These are phyloP conservation scores for Lophochroa leadbeateri DNA, from an alignment of 2,113 vertebrate species.

Conservation along the genomic window DNA sequence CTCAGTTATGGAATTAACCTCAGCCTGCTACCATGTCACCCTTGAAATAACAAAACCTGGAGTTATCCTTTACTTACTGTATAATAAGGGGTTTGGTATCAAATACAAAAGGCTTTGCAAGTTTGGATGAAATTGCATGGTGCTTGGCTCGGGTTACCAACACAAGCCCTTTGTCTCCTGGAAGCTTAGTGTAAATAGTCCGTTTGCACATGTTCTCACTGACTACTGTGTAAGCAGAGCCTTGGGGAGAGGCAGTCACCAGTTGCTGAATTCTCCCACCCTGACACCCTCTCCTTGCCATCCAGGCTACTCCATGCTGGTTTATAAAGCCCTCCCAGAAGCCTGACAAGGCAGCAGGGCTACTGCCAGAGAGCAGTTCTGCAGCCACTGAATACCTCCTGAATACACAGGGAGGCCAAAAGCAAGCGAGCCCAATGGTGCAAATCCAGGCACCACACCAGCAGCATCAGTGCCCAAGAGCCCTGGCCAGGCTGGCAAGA, in stretches of 20 bases:
- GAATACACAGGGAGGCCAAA: neutral
- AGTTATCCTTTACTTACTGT: constrained; percentile 85
- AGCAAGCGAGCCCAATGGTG: neutral
- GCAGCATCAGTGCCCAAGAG: neutral
- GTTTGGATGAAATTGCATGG: constrained; percentile 90
- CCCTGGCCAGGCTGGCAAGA: neutral
- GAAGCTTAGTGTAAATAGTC: constrained; percentile 86
- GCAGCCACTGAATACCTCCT: neutral
- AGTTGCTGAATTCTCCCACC: neutral
- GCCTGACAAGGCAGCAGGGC: neutral
- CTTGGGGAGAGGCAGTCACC: neutral
- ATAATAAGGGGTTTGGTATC: constrained; percentile 90
- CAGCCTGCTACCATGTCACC: neutral
- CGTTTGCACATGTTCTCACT: neutral
- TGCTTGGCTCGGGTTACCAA: constrained; percentile 93
- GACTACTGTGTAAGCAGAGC: neutral
- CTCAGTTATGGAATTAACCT: neutral
- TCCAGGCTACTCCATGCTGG: neutral
- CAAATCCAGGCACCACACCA: neutral
- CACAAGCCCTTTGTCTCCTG: constrained; percentile 93
- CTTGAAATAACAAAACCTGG: neutral
- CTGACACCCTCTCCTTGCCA: neutral
- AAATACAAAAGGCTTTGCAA: constrained; percentile 90
- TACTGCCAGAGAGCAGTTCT: neutral
- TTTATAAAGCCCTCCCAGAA: neutral